Evolutionary conservation across 64 coral and sea anemone genomes (phyloP), one percentile per base, ranked within the genome.

Genomic region (Montipora capricornis): DNA sequence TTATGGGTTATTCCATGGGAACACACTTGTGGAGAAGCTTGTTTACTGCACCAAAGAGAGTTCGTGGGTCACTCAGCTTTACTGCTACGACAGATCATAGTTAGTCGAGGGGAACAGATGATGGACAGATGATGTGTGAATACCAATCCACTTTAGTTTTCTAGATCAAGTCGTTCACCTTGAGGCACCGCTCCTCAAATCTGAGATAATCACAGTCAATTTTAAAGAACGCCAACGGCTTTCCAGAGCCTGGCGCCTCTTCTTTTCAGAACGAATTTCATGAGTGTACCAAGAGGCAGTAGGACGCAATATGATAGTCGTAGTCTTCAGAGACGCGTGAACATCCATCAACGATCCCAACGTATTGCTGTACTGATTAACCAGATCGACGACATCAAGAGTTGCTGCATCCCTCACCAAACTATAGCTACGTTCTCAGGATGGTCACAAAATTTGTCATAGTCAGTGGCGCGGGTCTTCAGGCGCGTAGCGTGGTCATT

Each of bases 241-340:
- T 66, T 84, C 81, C 53, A 84, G 24, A 26, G 22, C 62, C 10
- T 58, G 59, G 20, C 90, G 49, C 52, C 71, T 47, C 51, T n/a
- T 77, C 58, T 92, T 92, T 73, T 92, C 80, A 67, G 90, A 83
- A 24, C 73, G 80, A 44, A 92, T 92, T 20, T 86, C 81, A 8
- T 83, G 48, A 49, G 80, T 84, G 80, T 92, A 92, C 90, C 68
- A 71, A 5, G 17, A 73, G 44, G 79, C 49, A 84, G 22, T 75
- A 48, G 90, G 90, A 22, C 90, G 90, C 14, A 93, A 2, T 24
- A 74, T 93, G 19, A 87, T 22, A 26, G 82, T 80, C 74, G 6
- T 87, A 87, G 91, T 93, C 61, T 26, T 49, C 17, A 87, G 64
- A 79, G 91, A 73, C 6, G 91, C 82, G 10, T 87, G 58, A 47